Percentiles rank a stretch among this genome's conserved stretches.
These are phyloP conservation scores for Brachionus manjavacas DNA, from an alignment of 1,140 invertebrate genomes.

Conservation along the genomic window DNA sequence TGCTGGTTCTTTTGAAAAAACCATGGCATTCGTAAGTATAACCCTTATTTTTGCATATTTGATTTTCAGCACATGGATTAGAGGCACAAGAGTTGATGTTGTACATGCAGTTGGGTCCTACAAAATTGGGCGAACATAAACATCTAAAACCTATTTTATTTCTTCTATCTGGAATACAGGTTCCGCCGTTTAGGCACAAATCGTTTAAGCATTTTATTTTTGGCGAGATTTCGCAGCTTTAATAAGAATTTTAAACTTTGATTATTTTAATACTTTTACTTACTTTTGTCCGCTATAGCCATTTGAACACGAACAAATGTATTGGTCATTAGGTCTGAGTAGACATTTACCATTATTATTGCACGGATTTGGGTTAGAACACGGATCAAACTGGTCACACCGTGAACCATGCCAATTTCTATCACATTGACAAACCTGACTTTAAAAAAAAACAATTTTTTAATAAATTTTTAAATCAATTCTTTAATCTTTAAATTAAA, in stretches of 20 bases:
- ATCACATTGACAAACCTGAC: constrained; percentile 17
- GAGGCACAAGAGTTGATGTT: constrained; percentile 43
- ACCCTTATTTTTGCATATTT: constrained; percentile 29
- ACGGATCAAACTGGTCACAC: constrained; percentile 88
- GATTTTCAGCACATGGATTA: constrained; percentile 40
- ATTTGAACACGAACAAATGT: background rate
- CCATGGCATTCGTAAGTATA: background rate
- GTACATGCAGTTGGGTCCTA: constrained; percentile 72
- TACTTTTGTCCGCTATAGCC: background rate
- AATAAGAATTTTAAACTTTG: background rate
- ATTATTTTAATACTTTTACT: background rate
- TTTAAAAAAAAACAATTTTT: too few relatives aligned
- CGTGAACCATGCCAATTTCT: constrained; percentile 47
- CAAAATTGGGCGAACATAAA: constrained; percentile 80
- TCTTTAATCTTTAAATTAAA: too few relatives aligned
- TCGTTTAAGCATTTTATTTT: background rate
- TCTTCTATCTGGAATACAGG: constrained; percentile 67
- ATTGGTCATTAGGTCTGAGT: background rate
- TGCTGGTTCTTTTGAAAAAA: too few relatives aligned
- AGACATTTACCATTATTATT: constrained; percentile 16
- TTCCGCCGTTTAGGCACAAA: constrained; percentile 89
- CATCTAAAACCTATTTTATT: constrained; percentile 67
- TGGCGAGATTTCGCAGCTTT: background rate
- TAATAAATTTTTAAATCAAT: too few relatives aligned
- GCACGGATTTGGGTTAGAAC: constrained; percentile 58